Evolutionary conservation across 2,797 vertebrate genomes (phyloP).

Genomic region (Pempheris klunzingeri): DNA sequence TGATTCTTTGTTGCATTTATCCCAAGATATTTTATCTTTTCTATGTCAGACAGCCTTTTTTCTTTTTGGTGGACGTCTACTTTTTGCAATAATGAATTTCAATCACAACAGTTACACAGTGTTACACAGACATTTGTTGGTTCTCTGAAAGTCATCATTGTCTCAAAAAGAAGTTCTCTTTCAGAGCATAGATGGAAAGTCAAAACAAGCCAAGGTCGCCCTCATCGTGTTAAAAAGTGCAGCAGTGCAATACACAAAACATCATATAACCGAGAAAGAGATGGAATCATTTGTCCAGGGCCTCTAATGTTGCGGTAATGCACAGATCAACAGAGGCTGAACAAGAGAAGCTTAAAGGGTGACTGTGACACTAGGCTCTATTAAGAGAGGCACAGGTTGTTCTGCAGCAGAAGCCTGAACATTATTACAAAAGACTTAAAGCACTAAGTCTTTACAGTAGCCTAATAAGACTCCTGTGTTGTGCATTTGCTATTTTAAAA

Average conservation of each 20-base stretch:
- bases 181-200: not conserved
- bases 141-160: not conserved
- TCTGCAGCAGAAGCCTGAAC: not conserved
- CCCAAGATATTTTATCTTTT: too few species aligned
- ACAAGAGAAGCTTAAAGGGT: not conserved
- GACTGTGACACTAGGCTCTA: not conserved
- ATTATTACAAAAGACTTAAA: not conserved
- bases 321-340: constrained; percentile 4
- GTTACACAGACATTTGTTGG: not conserved
- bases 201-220: not conserved
- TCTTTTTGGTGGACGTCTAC: not conserved
- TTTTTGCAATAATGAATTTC: constrained; percentile 9
- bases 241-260: not conserved
- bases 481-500: not conserved
- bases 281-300: not conserved
- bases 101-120: not conserved
- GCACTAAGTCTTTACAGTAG: too few species aligned
- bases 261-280: not conserved
- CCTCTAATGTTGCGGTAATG: not conserved
- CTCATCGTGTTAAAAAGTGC: not conserved
- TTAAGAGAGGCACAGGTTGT: not conserved
- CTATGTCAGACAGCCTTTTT: not conserved
- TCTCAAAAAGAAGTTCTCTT: constrained; percentile 11
- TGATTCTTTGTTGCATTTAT: too few species aligned
- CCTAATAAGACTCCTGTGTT: not conserved